phyloP scores from a whole-genome alignment of 2,113 vertebrate genomes.

The Stigmatopora nigra region DNA sequence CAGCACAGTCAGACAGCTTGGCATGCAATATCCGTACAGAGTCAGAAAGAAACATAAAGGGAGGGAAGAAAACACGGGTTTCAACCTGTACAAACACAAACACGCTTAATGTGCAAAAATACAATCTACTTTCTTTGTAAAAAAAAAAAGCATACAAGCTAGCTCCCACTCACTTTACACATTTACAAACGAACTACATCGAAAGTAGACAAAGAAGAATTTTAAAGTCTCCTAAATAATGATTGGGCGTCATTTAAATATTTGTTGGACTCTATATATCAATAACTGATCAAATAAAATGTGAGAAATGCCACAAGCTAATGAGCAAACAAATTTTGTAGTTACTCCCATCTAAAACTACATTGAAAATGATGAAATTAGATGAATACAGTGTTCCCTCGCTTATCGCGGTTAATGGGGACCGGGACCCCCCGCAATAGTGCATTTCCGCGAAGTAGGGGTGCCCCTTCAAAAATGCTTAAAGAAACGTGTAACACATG shows the following conservation, averaged over 20 bases:
- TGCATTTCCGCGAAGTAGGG: too few relatives aligned
- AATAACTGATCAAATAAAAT: slow-evolving; percentile 15
- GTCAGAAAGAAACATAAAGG: slow-evolving; percentile 26
- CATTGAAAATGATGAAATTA: too few relatives aligned
- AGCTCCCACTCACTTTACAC: slow-evolving; percentile 14
- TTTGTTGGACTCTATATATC: slow-evolving; percentile 29
- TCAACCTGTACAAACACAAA: slow-evolving; percentile 12
- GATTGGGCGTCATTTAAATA: slow-evolving; percentile 30
- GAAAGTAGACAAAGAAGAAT: slow-evolving; percentile 12
- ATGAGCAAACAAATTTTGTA: slow-evolving; percentile 5
- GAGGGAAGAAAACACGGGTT: slow-evolving; percentile 19
- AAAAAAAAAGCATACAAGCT: slow-evolving; percentile 37
- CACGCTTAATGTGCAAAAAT: slow-evolving; percentile 19
- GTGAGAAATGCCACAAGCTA: slow-evolving; percentile 2
- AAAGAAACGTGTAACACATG: too few relatives aligned
- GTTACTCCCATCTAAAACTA: too few relatives aligned
- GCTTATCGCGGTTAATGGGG: too few relatives aligned
- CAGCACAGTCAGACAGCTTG: slow-evolving; percentile 39
- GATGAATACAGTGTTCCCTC: too few relatives aligned
- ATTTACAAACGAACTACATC: slow-evolving; percentile 23
- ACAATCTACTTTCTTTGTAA: slow-evolving; percentile 28
- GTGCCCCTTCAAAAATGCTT: too few relatives aligned
- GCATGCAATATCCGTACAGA: slow-evolving; percentile 37
- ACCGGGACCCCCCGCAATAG: too few relatives aligned
- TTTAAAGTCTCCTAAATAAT: slow-evolving; percentile 43